These are phyloP conservation scores for Callyntrura guangdongensis DNA, from an alignment of 2,888 invertebrate genomes.

Conservation along the genomic window DNA sequence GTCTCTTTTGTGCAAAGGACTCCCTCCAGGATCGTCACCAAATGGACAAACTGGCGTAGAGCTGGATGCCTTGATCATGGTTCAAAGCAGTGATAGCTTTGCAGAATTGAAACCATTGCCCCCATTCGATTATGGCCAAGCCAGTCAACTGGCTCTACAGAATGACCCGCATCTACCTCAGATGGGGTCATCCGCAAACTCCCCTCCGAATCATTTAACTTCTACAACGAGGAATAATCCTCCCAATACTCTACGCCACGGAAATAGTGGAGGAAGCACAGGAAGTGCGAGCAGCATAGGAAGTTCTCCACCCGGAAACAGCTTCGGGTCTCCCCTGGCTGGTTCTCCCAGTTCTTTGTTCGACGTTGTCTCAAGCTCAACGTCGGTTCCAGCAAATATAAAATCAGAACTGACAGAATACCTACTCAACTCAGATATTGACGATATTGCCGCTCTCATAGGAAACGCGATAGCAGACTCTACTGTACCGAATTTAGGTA, in stretches of 20 bases:
- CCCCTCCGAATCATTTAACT: slow-evolving; percentile 75
- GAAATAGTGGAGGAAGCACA: slow-evolving; percentile 78
- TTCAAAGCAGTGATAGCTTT: slow-evolving; percentile 89
- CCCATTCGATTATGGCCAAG: slow-evolving; percentile 88
- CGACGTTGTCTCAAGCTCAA: slow-evolving; percentile 82
- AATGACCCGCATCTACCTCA: slow-evolving; percentile 84
- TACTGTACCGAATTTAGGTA: slow-evolving; percentile 91
- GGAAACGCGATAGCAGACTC: slow-evolving; percentile 96
- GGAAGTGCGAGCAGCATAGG: slow-evolving; percentile 83
- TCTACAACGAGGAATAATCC: slow-evolving; percentile 77
- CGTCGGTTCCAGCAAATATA: slow-evolving; percentile 81
- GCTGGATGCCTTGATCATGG: slow-evolving; percentile 80
- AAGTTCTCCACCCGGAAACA: slow-evolving; percentile 81
- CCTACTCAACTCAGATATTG: slow-evolving; percentile 85
- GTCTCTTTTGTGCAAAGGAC: slow-evolving; percentile 58
- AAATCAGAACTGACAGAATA: slow-evolving; percentile 84
- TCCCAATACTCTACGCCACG: slow-evolving; percentile 72
- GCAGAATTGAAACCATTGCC: slow-evolving; percentile 95
- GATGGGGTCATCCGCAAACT: slow-evolving; percentile 81
- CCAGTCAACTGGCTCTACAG: slow-evolving; percentile 78
- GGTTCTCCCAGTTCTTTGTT: slow-evolving; percentile 81
- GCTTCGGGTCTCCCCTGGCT: slow-evolving; percentile 79
- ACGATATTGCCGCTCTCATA: slow-evolving; percentile 85
- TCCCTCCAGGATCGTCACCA: slow-evolving; percentile 64
- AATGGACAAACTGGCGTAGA: slow-evolving; percentile 77